Percentiles rank a stretch among this genome's conserved stretches.
These are phyloP conservation scores for Platichthys flesus DNA, from an alignment of 2,113 vertebrate species.

Conservation along the genomic window DNA sequence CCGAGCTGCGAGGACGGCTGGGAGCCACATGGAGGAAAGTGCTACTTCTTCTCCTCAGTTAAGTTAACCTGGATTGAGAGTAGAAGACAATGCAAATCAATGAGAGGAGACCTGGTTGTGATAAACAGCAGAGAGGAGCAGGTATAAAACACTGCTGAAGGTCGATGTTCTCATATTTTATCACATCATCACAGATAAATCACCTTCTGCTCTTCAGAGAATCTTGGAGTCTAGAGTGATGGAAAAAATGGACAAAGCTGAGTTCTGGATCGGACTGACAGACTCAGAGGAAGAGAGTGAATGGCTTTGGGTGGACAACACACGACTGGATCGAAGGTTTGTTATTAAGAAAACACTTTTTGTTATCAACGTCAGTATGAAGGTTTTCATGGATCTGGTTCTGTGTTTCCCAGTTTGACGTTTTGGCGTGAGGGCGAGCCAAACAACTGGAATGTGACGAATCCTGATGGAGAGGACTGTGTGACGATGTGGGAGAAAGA, in stretches of 20 bases:
- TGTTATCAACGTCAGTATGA: neutral
- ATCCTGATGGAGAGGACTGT: conserved; percentile 53
- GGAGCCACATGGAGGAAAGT: conserved; percentile 18
- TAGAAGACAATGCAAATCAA: rapidly evolving
- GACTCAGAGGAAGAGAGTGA: neutral
- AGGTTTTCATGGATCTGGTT: neutral
- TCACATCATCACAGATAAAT: neutral
- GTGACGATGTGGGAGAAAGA: conserved; percentile 20
- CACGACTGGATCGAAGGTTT: conserved; percentile 25
- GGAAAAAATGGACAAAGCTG: rapidly evolving
- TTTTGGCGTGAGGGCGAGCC: rapidly evolving
- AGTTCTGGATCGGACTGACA: conserved; percentile 74
- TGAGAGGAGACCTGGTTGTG: conserved; percentile 33
- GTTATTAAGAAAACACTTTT: neutral
- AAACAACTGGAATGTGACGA: rapidly evolving
- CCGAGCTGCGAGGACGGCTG: conserved; percentile 8
- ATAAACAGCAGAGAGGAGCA: conserved; percentile 53
- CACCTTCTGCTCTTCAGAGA: neutral
- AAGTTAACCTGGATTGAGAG: rapidly evolving
- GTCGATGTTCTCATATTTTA: rapidly evolving
- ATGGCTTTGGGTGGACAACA: conserved; percentile 66
- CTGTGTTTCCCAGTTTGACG: neutral
- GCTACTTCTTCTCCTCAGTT: conserved; percentile 39
- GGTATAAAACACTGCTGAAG: conserved; percentile 39
- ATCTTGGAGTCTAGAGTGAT: neutral